Base-by-base conservation (phyloP, 2,888 invertebrate species). In the Amorpha juglandis region DNA sequence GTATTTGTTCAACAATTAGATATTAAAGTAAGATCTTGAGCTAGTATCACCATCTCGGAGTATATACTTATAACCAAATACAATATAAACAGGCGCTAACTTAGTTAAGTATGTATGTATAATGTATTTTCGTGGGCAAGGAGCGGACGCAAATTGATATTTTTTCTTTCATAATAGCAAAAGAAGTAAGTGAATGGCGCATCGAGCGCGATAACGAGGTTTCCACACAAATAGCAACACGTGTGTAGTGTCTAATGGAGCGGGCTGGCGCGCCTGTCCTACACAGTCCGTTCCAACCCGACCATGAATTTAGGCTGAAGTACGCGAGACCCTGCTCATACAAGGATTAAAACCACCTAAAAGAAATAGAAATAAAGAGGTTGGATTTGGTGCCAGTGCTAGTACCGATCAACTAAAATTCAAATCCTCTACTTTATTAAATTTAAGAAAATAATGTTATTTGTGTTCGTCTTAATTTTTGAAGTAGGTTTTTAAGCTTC, bases 161-260 rank as follows among this genome's bases (percentile, higher is more conserved):
- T 75, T 83, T 79, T 77, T 71, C 75, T 80, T 70, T 62, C 58
- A 21, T 50, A 66, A 74, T 69, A 74, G 75, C 66, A 70, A 76
- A 77, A 77, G 74, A 79, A 76, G 74, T 74, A 73, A 75, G 74
- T 76, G 74, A 78, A 79, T 79, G 76, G 78, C 79, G 81, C 79
- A 75, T 77, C 75, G 78, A 74, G 78, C 63, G 78, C 73, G 79
- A 79, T 86, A 87, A 87, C 84, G 78, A 87, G 84, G 80, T 88
- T 88, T 85, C 72, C 78, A 70, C 75, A 74, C 80, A 84, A 85
- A 84, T 78, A 84, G 83, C 64, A 52, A 66, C 66, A 68, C 63
- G 66, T 64, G 66, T 66, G 55, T 66, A 35, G 19, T 52, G 63
- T 27, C 64, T 68, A 68, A 68, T 68, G 68, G 68, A 64, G 53